A percentile compares a stretch with the other conserved stretches of the same genome.
phyloP scores from a whole-genome alignment of 2,113 vertebrate species.

The Albula glossodonta region DNA sequence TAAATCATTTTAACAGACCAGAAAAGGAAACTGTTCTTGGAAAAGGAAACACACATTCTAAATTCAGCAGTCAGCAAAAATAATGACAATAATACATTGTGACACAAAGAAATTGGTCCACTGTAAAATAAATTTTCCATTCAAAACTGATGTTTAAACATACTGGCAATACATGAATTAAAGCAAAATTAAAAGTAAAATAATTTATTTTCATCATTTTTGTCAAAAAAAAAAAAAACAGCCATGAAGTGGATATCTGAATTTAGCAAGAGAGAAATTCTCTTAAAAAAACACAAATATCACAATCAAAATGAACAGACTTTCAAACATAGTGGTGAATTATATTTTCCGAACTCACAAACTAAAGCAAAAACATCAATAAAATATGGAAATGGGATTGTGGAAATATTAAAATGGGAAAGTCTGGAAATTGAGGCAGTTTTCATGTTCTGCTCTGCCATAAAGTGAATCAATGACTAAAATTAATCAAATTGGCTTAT shows the following conservation, averaged over 20 bases:
- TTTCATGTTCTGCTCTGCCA: not conserved
- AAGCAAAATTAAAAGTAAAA: not conserved
- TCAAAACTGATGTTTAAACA: not conserved
- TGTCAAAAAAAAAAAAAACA: not conserved
- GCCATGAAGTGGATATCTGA: not conserved
- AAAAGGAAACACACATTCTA: not conserved
- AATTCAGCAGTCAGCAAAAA: not conserved
- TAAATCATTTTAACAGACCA: conserved; percentile 8
- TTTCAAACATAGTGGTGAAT: not conserved
- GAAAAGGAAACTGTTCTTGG: not conserved
- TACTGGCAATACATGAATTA: not conserved
- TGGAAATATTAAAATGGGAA: not conserved
- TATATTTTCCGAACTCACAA: not conserved
- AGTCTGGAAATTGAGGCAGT: not conserved
- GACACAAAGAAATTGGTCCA: not conserved
- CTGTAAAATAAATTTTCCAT: not conserved
- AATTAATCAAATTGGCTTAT: not conserved
- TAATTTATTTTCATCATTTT: not conserved
- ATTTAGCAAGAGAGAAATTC: not conserved
- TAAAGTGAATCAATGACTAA: not conserved
- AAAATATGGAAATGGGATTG: not conserved
- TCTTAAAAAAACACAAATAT: not conserved
- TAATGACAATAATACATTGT: not conserved
- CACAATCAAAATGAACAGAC: not conserved
- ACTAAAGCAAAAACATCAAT: not conserved